phyloP scores from a whole-genome alignment of 2,888 invertebrate genomes.

The Rhaphigaster nebulosa region DNA sequence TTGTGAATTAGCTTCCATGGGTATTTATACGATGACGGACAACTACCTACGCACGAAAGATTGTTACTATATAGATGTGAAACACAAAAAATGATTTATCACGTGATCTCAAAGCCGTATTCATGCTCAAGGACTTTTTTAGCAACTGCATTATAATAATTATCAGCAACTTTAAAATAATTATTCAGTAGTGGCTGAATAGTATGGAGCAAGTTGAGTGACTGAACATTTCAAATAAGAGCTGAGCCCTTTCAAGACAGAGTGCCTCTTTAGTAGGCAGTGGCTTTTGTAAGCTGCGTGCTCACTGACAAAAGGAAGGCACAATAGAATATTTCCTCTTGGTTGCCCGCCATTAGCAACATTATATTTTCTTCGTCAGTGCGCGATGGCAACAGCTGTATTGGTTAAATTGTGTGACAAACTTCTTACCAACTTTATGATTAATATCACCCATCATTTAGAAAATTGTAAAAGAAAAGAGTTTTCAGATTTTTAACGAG shows the following conservation, averaged over 20 bases:
- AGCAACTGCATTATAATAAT: not conserved
- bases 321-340: not conserved
- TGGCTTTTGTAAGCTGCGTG: not conserved
- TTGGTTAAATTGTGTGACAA: not conserved
- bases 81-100: too few relatives aligned
- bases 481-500: too few relatives aligned
- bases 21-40: too few relatives aligned
- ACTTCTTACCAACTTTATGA: not conserved
- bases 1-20: too few relatives aligned
- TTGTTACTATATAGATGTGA: too few relatives aligned
- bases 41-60: too few relatives aligned
- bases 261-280: not conserved
- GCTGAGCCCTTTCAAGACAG: not conserved
- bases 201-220: not conserved
- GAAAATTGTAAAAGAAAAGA: too few relatives aligned
- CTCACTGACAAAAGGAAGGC: conserved; percentile 5
- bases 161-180: not conserved
- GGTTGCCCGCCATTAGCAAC: not conserved
- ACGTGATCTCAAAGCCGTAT: too few relatives aligned
- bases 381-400: not conserved
- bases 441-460: too few relatives aligned
- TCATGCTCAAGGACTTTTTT: too few relatives aligned
- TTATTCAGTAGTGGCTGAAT: not conserved
- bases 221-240: not conserved
- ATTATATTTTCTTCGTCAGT: not conserved